Conservation (phyloP, 2,113 vertebrate genomes). For the Catharus fuscescens region DNA sequence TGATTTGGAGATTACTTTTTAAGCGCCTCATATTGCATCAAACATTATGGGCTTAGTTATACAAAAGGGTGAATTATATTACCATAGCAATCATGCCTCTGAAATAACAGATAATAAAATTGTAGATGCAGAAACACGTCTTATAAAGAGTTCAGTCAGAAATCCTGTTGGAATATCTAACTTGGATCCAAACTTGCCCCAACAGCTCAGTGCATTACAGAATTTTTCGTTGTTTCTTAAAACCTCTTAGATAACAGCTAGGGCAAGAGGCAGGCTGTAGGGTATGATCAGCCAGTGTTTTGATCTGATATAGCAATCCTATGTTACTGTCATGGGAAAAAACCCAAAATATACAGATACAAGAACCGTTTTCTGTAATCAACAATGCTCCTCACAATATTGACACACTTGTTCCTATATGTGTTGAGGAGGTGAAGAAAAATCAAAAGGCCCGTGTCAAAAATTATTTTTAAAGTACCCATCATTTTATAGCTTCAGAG, state of each 20-base stretch:
- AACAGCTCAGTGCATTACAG: rapidly evolving
- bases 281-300: not conserved
- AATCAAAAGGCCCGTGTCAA: not conserved
- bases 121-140: not conserved
- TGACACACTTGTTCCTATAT: not conserved
- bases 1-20: not conserved
- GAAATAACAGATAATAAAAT: not conserved
- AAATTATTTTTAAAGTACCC: not conserved
- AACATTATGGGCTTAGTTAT: not conserved
- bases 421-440: not conserved
- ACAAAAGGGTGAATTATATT: not conserved
- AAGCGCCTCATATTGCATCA: not conserved
- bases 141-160: not conserved
- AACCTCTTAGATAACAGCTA: not conserved
- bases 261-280: not conserved
- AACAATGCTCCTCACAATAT: not conserved
- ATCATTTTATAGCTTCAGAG: not conserved
- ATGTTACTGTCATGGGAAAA: not conserved
- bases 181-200: rapidly evolving
- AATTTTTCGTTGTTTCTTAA: not conserved
- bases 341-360: not conserved
- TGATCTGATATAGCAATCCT: not conserved
- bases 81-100: not conserved
- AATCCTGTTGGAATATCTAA: not conserved
- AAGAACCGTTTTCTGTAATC: not conserved